phyloP scores from a whole-genome alignment of 2,113 vertebrate genomes.

The Cyprinodon variegatus region DNA sequence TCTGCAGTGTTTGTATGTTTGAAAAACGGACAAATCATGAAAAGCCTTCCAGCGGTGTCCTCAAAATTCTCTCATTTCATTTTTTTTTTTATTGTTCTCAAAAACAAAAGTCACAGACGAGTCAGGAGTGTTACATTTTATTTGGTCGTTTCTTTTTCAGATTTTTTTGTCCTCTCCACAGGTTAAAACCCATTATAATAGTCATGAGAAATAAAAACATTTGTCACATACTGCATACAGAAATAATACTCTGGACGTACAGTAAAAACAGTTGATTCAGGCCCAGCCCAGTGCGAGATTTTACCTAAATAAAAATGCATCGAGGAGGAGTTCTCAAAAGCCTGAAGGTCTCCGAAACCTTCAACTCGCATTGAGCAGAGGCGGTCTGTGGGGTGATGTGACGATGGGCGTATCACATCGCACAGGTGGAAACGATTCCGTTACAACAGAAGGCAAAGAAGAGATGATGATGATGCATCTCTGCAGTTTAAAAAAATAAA shows the following conservation, averaged over 20 bases:
- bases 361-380: constrained; percentile 35
- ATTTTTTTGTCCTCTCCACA: constrained; percentile 73
- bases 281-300: constrained; percentile 82
- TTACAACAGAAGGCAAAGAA: constrained; percentile 57
- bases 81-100: neutral
- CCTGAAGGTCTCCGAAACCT: constrained; percentile 41
- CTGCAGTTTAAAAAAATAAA: neutral
- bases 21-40: neutral
- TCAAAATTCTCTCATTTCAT: neutral
- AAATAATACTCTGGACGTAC: constrained; percentile 66
- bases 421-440: constrained; percentile 50
- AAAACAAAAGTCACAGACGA: constrained; percentile 18
- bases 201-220: constrained; percentile 72
- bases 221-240: constrained; percentile 72
- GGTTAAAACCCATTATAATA: constrained; percentile 81
- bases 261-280: constrained; percentile 78
- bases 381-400: constrained; percentile 45
- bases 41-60: neutral
- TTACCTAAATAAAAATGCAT: constrained; percentile 62
- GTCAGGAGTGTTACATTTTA: constrained; percentile 78
- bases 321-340: constrained; percentile 51
- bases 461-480: constrained; percentile 33
- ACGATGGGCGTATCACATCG: constrained; percentile 40
- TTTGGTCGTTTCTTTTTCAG: constrained; percentile 78
- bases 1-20: neutral